Base-by-base conservation (phyloP, 2,888 invertebrate species). In the Thera britannica region DNA sequence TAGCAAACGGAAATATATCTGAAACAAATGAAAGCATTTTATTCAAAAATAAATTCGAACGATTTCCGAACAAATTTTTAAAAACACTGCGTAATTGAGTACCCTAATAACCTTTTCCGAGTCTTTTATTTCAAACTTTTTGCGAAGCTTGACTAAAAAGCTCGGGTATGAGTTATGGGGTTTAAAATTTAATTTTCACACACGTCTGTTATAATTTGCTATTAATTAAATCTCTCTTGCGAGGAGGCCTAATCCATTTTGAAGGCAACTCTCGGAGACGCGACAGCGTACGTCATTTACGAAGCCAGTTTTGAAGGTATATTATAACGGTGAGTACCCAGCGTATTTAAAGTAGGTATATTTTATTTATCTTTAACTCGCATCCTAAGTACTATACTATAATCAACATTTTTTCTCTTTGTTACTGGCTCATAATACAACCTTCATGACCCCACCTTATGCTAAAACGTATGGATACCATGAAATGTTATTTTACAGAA, bases 181-280 rank as follows among this genome's bases (percentile, higher is more conserved):
- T 73, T 74, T 59, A 68, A 75, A 75, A 76, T 77, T 77, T 71
- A 77, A 81, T 78, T 80, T 78, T 73, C 72, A 71, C 76, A 72
- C 80, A 75, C 73, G 75, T 57, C 67, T 70, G 69, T 79, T 77
- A 79, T 77, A 83, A 85, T 87, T 83, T 83, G 75, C 80, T 80
- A 84, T 82, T 83, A 85, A 86, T 86, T 83, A 81, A 85, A 83
- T 80, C 78, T 78, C 78, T 80, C 80, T 80, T 79, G 78, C 74
- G 79, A 80, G 78, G 77, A 79, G 75, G 76, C 77, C 75, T 89
- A 86, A 87, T 88, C 82, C 83, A 77, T 81, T 86, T 87, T 85
- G 81, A 73, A 80, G 83, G 81, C 80, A 85, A 86, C 82, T 84
- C 80, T 73, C 76, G 73, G 83, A 78, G 82, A 83, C 75, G 79